Base-by-base conservation (phyloP, 2,888 invertebrate genomes). In the Luperina nickerlii region DNA sequence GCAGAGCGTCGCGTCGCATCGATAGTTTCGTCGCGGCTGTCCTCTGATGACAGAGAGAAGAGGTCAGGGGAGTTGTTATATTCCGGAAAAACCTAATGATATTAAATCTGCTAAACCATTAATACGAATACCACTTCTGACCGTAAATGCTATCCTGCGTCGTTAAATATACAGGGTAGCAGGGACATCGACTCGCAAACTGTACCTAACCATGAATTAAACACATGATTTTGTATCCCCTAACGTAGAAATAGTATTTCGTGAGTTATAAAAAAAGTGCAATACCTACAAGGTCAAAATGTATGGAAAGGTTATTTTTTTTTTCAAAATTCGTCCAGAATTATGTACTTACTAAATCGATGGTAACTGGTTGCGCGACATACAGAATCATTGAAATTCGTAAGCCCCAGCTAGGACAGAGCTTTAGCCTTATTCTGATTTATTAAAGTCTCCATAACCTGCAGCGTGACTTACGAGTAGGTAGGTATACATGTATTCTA, bases 401-500 rank as follows among this genome's bases (percentile, higher is more conserved):
- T 24, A 8, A 20, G 18, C 20, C 27, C 4, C 8, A 66, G n/a
- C 15, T 60, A 18, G n/a, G 24, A 45, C 6, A 62, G 18, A 38
- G 15, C 27, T 38, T 79, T 18, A 70, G 27, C 1, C 18, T 24
- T 62, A 67, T 18, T 68, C 27, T 2, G 20, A 27, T 67, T 71
- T 54, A 67, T 54, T 62, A 51, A 66, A 60, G 5, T 51, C 15
- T 54, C 32, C 42, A 63, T 54, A 57, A 15, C 7, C 27, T 54
- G 18, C 15, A 20, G 15, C 48, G 24, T 73, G n/a, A 62, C 42
- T 45, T n/a, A n/a, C n/a, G n/a, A n/a, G n/a, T 54, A 27, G 7
- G 27, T 15, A 27, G 27, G 18, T 62, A 32, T n/a, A 72, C 6
- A 54, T 71, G n/a, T 77, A 57, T 82, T 71, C 38, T 65, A 54